These are phyloP conservation scores for Scortum barcoo DNA, from an alignment of 2,113 vertebrate genomes.

Conservation along the genomic window DNA sequence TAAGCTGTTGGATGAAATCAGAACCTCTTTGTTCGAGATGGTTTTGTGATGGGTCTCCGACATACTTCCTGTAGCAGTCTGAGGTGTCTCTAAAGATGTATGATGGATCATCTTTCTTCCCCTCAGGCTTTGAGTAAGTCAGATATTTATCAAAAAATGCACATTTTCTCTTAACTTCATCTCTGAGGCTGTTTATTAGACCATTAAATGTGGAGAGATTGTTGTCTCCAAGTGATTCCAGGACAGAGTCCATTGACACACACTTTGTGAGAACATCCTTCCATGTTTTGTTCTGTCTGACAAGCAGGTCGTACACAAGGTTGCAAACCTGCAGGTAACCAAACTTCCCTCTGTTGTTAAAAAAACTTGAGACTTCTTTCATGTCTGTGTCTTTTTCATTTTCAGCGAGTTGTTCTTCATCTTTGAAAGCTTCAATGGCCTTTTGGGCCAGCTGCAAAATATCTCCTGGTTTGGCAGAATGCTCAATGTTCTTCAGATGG, in stretches of 20 bases:
- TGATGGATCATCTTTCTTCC: not conserved
- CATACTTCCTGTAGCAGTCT: not conserved
- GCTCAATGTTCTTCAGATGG: not conserved
- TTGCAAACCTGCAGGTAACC: slow-evolving; percentile 46
- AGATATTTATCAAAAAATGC: not conserved
- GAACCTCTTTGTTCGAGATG: not conserved
- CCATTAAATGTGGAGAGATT: not conserved
- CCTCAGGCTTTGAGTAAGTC: slow-evolving; percentile 32
- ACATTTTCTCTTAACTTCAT: slow-evolving; percentile 11
- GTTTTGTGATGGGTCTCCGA: not conserved
- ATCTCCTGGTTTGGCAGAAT: fast-evolving
- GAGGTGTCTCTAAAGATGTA: fast-evolving
- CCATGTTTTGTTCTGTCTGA: not conserved
- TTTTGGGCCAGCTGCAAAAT: slow-evolving; percentile 36
- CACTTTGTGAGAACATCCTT: not conserved
- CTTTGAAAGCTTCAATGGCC: slow-evolving; percentile 52
- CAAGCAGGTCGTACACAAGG: slow-evolving; percentile 21
- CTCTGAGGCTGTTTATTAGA: slow-evolving; percentile 9
- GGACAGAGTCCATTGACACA: not conserved
- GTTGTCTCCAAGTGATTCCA: not conserved
- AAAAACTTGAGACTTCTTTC: not conserved
- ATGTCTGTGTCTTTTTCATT: not conserved
- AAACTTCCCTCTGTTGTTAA: slow-evolving; percentile 32
- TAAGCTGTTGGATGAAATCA: slow-evolving; percentile 9
- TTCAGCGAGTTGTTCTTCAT: slow-evolving; percentile 49